Percentiles rank a stretch among this genome's conserved stretches.
Conservation (phyloP, 2,113 vertebrate genomes). For the Protobothrops mucrosquamatus region DNA sequence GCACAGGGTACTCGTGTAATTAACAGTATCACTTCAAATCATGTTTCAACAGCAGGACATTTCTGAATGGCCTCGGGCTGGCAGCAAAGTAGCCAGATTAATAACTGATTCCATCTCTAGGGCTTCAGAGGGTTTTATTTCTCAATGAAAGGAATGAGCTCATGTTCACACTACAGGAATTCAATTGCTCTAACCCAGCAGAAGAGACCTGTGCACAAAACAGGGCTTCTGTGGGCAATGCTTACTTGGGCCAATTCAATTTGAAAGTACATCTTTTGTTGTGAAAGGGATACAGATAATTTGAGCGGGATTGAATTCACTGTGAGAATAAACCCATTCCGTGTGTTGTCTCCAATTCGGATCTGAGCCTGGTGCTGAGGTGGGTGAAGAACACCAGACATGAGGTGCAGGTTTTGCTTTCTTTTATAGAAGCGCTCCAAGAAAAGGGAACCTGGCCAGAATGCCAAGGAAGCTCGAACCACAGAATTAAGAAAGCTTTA, state of each 20-base stretch:
- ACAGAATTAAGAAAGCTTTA: too few relatives aligned
- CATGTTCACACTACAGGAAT: not conserved
- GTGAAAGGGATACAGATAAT: not conserved
- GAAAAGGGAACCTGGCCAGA: too few relatives aligned
- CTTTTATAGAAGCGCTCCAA: too few relatives aligned
- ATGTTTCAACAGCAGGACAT: slow-evolving; percentile 65
- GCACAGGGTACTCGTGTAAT: slow-evolving; percentile 59
- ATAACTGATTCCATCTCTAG: slow-evolving; percentile 38
- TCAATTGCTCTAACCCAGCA: not conserved
- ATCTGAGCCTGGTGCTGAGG: too few relatives aligned
- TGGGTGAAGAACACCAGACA: too few relatives aligned
- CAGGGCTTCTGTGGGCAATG: not conserved
- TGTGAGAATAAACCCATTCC: not conserved
- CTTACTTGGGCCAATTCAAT: not conserved
- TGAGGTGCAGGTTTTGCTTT: too few relatives aligned
- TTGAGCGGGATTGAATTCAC: not conserved
- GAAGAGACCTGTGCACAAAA: not conserved
- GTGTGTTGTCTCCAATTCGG: not conserved
- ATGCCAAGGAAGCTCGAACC: too few relatives aligned
- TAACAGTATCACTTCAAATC: slow-evolving; percentile 73
- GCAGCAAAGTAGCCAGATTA: slow-evolving; percentile 60
- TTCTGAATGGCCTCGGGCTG: slow-evolving; percentile 62
- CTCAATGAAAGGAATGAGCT: slow-evolving; percentile 15
- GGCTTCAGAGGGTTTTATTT: not conserved
- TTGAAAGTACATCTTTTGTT: not conserved